Evolutionary conservation across 1,140 invertebrate species (phyloP), one percentile per base, ranked within the genome.

Genomic region (Drosophila mojavensis): DNA sequence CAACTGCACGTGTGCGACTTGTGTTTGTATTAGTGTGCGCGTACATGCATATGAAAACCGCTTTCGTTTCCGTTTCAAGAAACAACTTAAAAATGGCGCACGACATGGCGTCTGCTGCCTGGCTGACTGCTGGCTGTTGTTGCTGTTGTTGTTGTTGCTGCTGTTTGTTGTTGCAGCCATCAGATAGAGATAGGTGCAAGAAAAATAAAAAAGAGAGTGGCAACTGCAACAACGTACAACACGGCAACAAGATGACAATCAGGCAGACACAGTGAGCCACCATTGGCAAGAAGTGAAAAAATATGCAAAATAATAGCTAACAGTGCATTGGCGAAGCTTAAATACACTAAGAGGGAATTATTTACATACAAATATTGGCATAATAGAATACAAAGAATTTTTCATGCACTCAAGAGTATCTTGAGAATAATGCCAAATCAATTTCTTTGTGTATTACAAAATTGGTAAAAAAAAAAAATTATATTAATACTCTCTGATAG

Each of bases 1-100:
- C 26, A 24, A 28, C 45, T 6, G 39, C 26, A 20, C n/a, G 20
- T 50, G 47, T 54, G 51, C 26, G n/a, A 64, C 13, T 39, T 59
- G 75, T 41, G 54, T 76, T 47, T 70, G 68, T 58, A 63, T 71
- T 74, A 17, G 75, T 77, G 63, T 58, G 65, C 58, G 71, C 69
- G 60, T 64, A 88, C 76, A 88, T 88, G 83, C 79, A 88, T 88
- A 83, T 82, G 70, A 89, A 89, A 88, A 88, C 84, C 84, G 84
- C 84, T 88, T 82, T 79, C 84, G 83, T 88, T 88, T 88, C 84
- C 83, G 83, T 88, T 82, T 79, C 83, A 83, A 80, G 84, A 75
- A 79, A 75, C 73, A 88, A 80, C 84, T 88, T 76, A 69, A 89
- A 88, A 88, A 88, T 89, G 84, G 84, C 77, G 79, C 84, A 89